A percentile compares a stretch with the other conserved stretches of the same genome.
phyloP scores from a whole-genome alignment of 1,140 invertebrate species.

The Drosophila kikkawai region DNA sequence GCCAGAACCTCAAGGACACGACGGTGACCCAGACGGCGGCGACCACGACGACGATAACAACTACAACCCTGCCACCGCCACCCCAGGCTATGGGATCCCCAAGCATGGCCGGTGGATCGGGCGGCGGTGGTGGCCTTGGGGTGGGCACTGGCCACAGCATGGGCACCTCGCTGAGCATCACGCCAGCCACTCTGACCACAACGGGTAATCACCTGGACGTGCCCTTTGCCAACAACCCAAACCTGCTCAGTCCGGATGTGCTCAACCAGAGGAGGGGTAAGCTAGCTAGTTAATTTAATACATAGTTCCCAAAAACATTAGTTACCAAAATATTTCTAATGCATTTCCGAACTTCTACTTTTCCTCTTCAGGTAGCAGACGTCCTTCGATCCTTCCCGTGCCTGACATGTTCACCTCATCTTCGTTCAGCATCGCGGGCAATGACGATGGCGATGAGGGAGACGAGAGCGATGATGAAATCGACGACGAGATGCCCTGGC shows the following conservation, averaged over 20 bases:
- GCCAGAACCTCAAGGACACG: slow-evolving; percentile 83
- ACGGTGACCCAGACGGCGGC: slow-evolving; percentile 74
- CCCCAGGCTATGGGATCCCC: slow-evolving; percentile 37
- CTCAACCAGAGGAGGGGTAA: slow-evolving; percentile 90
- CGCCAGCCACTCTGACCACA: slow-evolving; percentile 67
- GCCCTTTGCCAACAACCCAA: slow-evolving; percentile 91
- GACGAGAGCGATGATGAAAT: slow-evolving; percentile 95
- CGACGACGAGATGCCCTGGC: slow-evolving; percentile 95
- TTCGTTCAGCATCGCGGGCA: slow-evolving; percentile 90
- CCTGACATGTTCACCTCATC: slow-evolving; percentile 94
- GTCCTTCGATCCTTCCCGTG: slow-evolving; percentile 94
- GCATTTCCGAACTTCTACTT: neutral
- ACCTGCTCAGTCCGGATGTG: slow-evolving; percentile 92
- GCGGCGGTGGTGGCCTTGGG: slow-evolving; percentile 45
- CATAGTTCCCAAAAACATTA: neutral
- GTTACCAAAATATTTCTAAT: too few relatives aligned
- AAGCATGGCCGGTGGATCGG: slow-evolving; percentile 35
- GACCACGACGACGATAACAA: slow-evolving; percentile 72
- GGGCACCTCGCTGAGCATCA: slow-evolving; percentile 61
- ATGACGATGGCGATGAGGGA: slow-evolving; percentile 89
- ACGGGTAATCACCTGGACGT: slow-evolving; percentile 91
- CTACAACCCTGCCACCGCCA: slow-evolving; percentile 62
- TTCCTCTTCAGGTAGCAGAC: slow-evolving; percentile 88
- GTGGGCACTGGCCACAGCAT: slow-evolving; percentile 50
- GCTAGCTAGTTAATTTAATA: neutral